These are phyloP conservation scores for Eutrigla gurnardus DNA, from an alignment of 2,797 vertebrate genomes.

Conservation along the genomic window DNA sequence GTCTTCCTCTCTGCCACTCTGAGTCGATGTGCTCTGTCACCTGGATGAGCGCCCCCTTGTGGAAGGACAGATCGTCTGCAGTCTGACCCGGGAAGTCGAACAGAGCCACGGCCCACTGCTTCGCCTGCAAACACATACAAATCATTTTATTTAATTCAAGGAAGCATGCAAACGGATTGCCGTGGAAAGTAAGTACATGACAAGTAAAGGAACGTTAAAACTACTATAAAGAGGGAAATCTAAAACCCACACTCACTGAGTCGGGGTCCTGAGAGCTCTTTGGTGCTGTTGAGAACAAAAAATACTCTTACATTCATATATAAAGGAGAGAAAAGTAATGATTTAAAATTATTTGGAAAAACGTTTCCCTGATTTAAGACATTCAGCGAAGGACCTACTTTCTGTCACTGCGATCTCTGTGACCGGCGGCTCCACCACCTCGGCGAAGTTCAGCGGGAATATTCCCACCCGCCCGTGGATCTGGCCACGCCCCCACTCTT, in stretches of 20 bases:
- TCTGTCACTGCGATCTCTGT: rapidly evolving
- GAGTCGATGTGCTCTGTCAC: conserved; percentile 84
- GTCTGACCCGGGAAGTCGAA: conserved; percentile 92
- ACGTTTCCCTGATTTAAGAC: too few relatives aligned
- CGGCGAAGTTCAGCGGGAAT: conserved; percentile 91
- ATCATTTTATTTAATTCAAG: too few relatives aligned
- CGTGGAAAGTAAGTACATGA: too few relatives aligned
- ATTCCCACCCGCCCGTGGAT: conserved; percentile 85
- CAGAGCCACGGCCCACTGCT: conserved; percentile 89
- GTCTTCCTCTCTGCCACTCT: conserved; percentile 88
- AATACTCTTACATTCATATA: background rate
- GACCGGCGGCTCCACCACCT: conserved; percentile 85
- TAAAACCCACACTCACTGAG: background rate
- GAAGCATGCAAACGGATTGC: too few relatives aligned
- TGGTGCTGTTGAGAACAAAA: conserved; percentile 4
- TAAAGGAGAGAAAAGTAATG: too few relatives aligned
- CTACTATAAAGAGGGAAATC: too few relatives aligned
- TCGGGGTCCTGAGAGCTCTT: conserved; percentile 5
- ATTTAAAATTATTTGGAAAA: too few relatives aligned
- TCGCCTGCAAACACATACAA: conserved; percentile 10
- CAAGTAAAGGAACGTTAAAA: too few relatives aligned
- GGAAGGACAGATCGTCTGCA: conserved; percentile 90
- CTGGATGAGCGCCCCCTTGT: conserved; percentile 88
- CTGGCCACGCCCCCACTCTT: conserved; percentile 94
- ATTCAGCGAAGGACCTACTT: background rate